These are phyloP conservation scores for Sarcophaga carnaria DNA, from an alignment of 2,888 invertebrate species.

Conservation along the genomic window DNA sequence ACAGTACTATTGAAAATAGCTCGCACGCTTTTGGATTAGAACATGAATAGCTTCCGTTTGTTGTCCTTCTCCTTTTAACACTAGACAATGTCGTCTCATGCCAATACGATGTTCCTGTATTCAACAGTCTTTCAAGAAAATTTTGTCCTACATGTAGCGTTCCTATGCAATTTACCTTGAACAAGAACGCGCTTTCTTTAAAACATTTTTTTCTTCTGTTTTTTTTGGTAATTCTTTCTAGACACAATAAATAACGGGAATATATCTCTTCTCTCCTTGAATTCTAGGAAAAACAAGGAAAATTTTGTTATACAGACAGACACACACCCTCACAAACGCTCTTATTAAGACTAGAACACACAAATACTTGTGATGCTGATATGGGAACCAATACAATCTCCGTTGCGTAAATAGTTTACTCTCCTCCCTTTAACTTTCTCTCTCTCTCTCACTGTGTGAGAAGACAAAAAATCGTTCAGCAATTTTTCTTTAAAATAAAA, in stretches of 20 bases:
- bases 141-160: no score
- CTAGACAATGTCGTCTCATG: no score
- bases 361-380: background rate
- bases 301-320: background rate
- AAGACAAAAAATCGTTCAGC: conserved; percentile 43
- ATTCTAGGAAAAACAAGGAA: conserved; percentile 22
- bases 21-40: no score
- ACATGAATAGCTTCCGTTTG: no score
- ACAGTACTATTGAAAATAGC: no score
- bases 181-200: background rate
- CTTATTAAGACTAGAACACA: background rate
- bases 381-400: background rate
- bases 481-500: conserved; percentile 51
- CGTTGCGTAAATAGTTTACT: conserved; percentile 34
- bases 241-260: conserved; percentile 63
- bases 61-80: no score
- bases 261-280: conserved; percentile 33
- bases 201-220: background rate
- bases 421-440: background rate
- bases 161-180: background rate
- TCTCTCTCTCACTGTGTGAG: background rate
- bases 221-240: conserved; percentile 28
- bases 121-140: no score
- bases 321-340: background rate
- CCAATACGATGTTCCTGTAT: no score